Conservation (phyloP, 2,113 vertebrate genomes). For the Rhagologus leucostigma region DNA sequence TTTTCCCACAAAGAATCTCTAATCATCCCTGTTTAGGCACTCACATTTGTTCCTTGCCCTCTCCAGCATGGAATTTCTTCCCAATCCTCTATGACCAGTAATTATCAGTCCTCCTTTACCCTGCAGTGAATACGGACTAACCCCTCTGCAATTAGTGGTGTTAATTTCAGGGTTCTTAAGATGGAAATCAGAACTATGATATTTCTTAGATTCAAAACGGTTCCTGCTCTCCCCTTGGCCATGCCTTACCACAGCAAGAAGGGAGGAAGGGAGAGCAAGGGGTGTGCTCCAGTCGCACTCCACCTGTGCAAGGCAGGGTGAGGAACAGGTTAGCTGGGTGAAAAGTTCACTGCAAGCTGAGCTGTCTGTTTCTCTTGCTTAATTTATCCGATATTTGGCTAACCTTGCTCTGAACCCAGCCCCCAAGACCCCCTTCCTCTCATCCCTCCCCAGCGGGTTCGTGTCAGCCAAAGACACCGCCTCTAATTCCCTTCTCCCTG, state of each 20-base stretch:
- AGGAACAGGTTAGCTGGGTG: constrained; percentile 80
- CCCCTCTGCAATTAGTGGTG: background rate
- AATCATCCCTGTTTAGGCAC: background rate
- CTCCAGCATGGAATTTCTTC: background rate
- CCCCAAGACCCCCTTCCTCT: constrained; percentile 79
- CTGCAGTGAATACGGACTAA: background rate
- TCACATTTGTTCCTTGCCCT: background rate
- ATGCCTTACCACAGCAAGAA: background rate
- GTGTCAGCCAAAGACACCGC: constrained; percentile 60
- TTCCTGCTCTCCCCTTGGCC: background rate
- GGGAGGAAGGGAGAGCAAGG: constrained; percentile 16
- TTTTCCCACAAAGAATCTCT: background rate
- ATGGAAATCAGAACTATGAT: background rate
- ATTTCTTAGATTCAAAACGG: background rate
- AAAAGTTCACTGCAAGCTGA: constrained; percentile 84
- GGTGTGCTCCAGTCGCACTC: constrained; percentile 49
- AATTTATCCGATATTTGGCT: constrained; percentile 98
- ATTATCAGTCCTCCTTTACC: background rate
- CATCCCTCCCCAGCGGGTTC: constrained; percentile 62
- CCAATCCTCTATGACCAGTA: background rate
- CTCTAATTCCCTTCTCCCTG: constrained; percentile 36
- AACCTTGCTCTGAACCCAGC: constrained; percentile 95
- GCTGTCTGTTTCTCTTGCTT: constrained; percentile 81
- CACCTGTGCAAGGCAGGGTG: constrained; percentile 79
- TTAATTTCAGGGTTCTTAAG: background rate